Conservation (phyloP, 64 coral and sea anemone species). For the Anthopleura sola region DNA sequence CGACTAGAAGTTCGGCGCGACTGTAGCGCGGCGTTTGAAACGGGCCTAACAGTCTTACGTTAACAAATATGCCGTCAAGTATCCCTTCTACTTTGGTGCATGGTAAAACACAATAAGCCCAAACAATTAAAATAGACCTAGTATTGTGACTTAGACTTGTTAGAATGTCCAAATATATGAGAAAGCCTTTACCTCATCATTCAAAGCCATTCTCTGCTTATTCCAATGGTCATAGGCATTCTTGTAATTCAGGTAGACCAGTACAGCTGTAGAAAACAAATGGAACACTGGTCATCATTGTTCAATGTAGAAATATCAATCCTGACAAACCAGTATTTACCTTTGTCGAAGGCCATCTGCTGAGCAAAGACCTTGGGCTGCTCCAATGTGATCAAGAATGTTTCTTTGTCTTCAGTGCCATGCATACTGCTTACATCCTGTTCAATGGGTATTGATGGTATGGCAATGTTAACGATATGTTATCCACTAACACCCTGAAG, state of each 20-base stretch:
- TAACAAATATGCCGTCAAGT: no score
- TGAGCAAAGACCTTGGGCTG: slow-evolving; percentile 92
- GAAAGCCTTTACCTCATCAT: slow-evolving; percentile 71
- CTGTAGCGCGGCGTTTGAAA: no score
- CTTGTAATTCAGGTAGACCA: slow-evolving; percentile 99
- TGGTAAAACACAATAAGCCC: no score
- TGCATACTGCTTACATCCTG: slow-evolving; percentile 49
- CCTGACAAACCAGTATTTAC: slow-evolving; percentile 26
- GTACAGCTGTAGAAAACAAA: slow-evolving; percentile 57
- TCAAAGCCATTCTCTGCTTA: slow-evolving; percentile 85
- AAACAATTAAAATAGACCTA: no score
- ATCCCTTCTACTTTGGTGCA: no score
- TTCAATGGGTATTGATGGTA: not conserved
- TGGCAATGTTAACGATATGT: no score
- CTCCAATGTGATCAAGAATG: slow-evolving; percentile 84
- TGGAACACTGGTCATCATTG: not conserved
- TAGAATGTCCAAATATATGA: not conserved
- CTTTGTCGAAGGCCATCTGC: slow-evolving; percentile 95
- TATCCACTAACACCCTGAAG: not conserved
- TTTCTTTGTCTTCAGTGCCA: slow-evolving; percentile 96
- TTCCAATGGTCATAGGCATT: slow-evolving; percentile 99
- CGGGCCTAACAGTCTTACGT: no score
- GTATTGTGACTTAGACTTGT: no score
- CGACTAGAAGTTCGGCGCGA: no score
- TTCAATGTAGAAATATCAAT: not conserved